phyloP scores from a whole-genome alignment of 1,140 invertebrate species.

The Chionoecetes opilio region DNA sequence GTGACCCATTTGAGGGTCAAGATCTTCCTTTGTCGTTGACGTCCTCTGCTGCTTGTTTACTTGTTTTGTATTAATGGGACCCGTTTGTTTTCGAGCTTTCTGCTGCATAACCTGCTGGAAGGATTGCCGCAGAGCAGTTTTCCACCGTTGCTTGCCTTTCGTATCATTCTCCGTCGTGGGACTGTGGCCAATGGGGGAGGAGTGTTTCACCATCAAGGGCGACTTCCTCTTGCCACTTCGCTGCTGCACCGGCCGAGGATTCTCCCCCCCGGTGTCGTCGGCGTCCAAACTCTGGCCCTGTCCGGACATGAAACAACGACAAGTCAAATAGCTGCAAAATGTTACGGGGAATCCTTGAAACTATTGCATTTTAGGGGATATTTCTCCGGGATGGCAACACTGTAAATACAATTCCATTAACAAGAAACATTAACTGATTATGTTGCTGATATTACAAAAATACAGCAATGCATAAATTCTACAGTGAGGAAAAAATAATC shows the following conservation, averaged over 20 bases:
- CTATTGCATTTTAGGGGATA: no score
- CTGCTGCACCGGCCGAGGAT: neutral
- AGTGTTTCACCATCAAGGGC: neutral
- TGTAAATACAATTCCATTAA: no score
- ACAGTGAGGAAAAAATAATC: no score
- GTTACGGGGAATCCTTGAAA: no score
- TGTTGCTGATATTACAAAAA: no score
- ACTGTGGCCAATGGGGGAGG: neutral
- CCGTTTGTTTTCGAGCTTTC: neutral
- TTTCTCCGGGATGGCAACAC: no score
- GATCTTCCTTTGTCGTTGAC: slow-evolving; percentile 44
- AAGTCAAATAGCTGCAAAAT: no score
- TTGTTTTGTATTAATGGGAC: neutral
- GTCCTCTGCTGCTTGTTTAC: neutral
- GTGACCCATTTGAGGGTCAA: neutral
- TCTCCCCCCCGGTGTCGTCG: neutral
- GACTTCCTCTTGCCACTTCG: neutral
- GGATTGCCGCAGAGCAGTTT: neutral
- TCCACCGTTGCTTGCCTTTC: neutral
- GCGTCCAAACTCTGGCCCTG: neutral
- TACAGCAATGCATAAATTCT: no score
- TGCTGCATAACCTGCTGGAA: neutral
- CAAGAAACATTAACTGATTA: no score
- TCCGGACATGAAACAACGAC: neutral
- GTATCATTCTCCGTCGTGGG: neutral